A percentile compares a stretch with the other conserved stretches of the same genome.
These are phyloP conservation scores for Ranitomeya variabilis DNA, from an alignment of 2,113 vertebrate species.

Conservation along the genomic window DNA sequence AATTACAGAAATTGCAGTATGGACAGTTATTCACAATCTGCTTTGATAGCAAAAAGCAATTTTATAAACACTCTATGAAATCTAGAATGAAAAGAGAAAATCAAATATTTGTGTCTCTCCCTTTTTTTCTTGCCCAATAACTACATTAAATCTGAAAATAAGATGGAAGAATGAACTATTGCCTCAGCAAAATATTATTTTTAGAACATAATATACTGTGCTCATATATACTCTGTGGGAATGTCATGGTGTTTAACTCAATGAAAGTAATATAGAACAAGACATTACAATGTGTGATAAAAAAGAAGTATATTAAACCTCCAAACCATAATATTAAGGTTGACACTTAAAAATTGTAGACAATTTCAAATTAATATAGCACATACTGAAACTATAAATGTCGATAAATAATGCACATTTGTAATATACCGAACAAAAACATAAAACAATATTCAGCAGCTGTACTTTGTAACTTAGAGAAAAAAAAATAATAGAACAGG, in stretches of 20 bases:
- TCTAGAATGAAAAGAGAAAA: constrained; percentile 55
- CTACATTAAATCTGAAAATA: constrained; percentile 54
- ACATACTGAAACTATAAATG: constrained; percentile 7
- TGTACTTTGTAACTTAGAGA: background rate
- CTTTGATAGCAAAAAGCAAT: constrained; percentile 57
- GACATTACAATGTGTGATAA: constrained; percentile 36
- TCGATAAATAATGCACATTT: constrained; percentile 29
- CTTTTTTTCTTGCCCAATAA: constrained; percentile 39
- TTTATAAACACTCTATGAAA: constrained; percentile 55
- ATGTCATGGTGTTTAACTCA: constrained; percentile 48
- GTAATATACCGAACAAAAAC: background rate
- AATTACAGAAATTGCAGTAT: constrained; percentile 56
- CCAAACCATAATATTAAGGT: constrained; percentile 20
- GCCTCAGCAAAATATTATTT: constrained; percentile 44
- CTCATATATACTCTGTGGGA: constrained; percentile 45
- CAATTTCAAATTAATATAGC: constrained; percentile 3
- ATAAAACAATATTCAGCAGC: background rate
- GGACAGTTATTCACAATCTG: constrained; percentile 56
- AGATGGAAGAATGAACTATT: constrained; percentile 50
- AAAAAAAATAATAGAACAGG: background rate
- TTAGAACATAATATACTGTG: constrained; percentile 43
- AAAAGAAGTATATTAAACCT: constrained; percentile 27
- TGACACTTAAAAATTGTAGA: constrained; percentile 3
- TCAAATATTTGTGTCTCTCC: constrained; percentile 49
- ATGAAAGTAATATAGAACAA: constrained; percentile 50